Evolutionary conservation across 1,140 invertebrate genomes (phyloP), one percentile per base, ranked within the genome.

Genomic region (Drosophila asahinai): DNA sequence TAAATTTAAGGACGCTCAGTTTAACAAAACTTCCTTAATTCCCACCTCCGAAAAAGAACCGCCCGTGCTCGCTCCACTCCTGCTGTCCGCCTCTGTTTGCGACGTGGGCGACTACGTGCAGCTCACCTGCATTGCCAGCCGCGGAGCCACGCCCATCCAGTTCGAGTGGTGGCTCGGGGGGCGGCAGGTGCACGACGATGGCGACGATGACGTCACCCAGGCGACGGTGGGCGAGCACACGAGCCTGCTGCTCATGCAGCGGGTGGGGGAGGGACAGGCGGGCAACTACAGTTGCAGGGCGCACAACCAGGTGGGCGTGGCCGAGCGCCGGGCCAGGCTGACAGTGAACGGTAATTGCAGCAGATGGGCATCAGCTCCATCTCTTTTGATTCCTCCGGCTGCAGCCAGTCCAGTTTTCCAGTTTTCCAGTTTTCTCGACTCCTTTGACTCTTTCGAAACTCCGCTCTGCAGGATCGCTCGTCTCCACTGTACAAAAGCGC

Each of bases 261-360:
- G 95, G 68, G 96, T 95, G 64, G 94, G 94, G 75, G 77, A 84
- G 54, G 58, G 64, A 11, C 97, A 98, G 93, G 95, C 95, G 87
- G 96, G 97, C 80, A 96, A 95, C 82, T 98, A 98, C 92, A 97
- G 96, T 70, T 98, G 97, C 93, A 94, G 95, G 79, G 96, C 95
- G 62, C 95, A 93, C 80, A 97, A 97, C 94, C 94, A 93, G 75
- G 97, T 97, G 71, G 96, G 96, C 80, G 95, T 94, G 77, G 95
- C 94, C 84, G 95, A 95, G 91, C 94, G 96, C 92, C 95, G 95
- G 77, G 94, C 96, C 77, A 91, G 93, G 80, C 94, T 97, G 80
- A 94, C 95, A 81, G 96, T 97, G 77, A 96, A 97, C 93, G 96
- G 96, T 97, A 91, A 80, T 63, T 83, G 52, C 12, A 22, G 14